Evolutionary conservation across 2,113 vertebrate genomes (phyloP).

Genomic region (Chloropsis hardwickii): DNA sequence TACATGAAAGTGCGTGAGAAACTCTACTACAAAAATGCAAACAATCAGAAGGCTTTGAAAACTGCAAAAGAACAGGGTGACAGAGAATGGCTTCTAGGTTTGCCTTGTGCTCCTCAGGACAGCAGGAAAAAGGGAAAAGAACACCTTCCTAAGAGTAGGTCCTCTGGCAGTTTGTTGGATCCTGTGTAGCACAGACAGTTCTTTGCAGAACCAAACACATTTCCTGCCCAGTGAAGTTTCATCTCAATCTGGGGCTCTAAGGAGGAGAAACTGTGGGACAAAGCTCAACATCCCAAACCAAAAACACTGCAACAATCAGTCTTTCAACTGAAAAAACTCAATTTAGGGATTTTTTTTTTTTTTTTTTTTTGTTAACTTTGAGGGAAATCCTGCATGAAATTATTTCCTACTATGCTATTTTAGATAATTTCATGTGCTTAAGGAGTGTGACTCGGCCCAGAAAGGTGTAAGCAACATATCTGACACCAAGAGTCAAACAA

Average conservation of each 20-base stretch:
- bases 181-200: fast-evolving
- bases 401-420: neutral
- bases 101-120: neutral
- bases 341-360: neutral
- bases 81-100: neutral
- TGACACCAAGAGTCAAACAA: neutral
- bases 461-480: neutral
- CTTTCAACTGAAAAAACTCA: neutral
- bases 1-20: too few species aligned
- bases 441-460: neutral
- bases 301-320: fast-evolving
- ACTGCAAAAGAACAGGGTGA: too few species aligned
- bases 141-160: neutral
- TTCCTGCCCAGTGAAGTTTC: neutral
- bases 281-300: neutral
- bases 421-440: neutral
- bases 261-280: neutral
- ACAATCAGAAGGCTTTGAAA: too few species aligned
- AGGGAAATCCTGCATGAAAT: neutral
- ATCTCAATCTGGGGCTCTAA: neutral
- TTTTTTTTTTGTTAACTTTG: neutral
- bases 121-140: neutral
- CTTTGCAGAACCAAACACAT: neutral
- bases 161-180: neutral
- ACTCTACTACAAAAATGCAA: too few species aligned